Evolutionary conservation across 2,113 vertebrate species (phyloP).

Genomic region (Baryphthengus martii): DNA sequence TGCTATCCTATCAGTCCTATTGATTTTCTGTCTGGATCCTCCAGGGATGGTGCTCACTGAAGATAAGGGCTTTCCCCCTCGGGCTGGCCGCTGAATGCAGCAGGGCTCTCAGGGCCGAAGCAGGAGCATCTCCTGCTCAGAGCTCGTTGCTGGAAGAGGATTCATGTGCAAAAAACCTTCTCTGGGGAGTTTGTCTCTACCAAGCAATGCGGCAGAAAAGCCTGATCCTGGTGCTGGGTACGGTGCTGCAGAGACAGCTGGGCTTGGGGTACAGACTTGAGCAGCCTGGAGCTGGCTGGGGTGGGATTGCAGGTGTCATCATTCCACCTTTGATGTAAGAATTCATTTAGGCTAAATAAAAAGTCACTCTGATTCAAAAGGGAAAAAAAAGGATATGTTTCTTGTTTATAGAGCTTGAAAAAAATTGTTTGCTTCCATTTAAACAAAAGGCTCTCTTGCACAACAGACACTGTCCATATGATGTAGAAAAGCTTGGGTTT

Average conservation of each 20-base stretch:
- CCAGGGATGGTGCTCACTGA: background rate
- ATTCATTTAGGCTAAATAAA: background rate
- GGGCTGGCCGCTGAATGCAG: background rate
- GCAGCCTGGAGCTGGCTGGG: background rate
- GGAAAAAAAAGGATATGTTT: background rate
- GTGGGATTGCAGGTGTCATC: background rate
- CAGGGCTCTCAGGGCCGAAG: background rate
- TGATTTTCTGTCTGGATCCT: slow-evolving; percentile 2
- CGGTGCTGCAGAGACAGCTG: background rate
- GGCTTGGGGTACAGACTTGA: background rate
- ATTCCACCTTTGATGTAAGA: background rate
- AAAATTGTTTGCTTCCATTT: background rate
- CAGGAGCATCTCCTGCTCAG: background rate
- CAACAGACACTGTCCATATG: fast-evolving
- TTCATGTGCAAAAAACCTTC: background rate
- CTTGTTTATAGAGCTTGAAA: background rate
- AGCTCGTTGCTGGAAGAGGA: background rate
- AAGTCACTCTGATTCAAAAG: background rate
- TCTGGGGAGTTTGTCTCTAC: background rate
- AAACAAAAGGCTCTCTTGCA: background rate
- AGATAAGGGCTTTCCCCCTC: background rate
- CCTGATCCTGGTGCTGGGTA: background rate
- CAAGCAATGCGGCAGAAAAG: background rate
- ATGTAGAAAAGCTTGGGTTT: background rate
- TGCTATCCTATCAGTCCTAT: background rate